Conservation (phyloP, 2,888 invertebrate species). For the Proisotoma minuta region DNA sequence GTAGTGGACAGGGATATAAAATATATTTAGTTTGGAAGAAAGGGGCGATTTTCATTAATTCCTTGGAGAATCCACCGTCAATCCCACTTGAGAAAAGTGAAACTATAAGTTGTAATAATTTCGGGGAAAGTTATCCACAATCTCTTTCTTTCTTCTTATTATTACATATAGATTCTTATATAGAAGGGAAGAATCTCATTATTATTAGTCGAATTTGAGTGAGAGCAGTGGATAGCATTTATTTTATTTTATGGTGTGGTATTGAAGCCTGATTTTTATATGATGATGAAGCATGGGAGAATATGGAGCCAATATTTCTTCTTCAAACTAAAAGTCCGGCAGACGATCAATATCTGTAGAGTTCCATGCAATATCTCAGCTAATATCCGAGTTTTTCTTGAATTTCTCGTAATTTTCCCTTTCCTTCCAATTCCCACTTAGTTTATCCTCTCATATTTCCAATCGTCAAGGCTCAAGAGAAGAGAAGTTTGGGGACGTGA, state of each 20-base stretch:
- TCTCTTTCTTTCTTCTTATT: no score
- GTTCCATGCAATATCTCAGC: background rate
- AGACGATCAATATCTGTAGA: background rate
- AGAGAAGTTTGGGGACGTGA: no score
- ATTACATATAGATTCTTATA: no score
- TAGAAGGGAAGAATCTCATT: conserved; percentile 6
- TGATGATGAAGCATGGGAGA: background rate
- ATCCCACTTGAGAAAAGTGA: conserved; percentile 4
- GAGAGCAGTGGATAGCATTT: conserved; percentile 1
- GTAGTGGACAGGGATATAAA: background rate
- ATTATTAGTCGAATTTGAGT: conserved; percentile 2
- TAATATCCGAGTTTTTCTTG: conserved; percentile 3
- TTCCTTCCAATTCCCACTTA: conserved; percentile 5
- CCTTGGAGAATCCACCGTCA: conserved; percentile 1
- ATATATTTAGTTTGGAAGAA: background rate
- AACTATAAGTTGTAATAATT: no score
- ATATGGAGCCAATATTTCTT: conserved; percentile 1
- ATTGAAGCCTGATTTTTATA: background rate
- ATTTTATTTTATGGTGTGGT: background rate
- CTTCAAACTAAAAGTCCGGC: background rate
- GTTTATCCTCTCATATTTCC: background rate
- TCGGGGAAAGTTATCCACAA: no score
- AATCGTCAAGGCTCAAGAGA: no score
- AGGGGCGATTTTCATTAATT: conserved; percentile 1
- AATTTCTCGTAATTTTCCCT: conserved; percentile 3